phyloP scores from a whole-genome alignment of 2,797 vertebrate genomes.

The Urosaurus nigricauda region DNA sequence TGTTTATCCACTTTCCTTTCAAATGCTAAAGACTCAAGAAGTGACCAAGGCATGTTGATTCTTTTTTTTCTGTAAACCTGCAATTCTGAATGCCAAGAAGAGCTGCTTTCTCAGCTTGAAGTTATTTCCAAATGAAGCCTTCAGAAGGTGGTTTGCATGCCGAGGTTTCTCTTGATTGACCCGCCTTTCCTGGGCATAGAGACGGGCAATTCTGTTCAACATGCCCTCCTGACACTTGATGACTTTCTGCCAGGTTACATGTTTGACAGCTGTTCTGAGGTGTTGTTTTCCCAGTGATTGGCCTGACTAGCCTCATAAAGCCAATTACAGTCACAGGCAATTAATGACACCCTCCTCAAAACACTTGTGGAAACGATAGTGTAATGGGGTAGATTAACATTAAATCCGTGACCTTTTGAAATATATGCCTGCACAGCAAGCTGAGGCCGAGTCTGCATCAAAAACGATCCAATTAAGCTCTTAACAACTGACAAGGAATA shows the following conservation, averaged over 20 bases:
- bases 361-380: constrained; percentile 69
- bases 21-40: constrained; percentile 37
- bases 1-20: background rate
- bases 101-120: constrained; percentile 59
- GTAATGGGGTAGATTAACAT: constrained; percentile 64
- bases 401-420: constrained; percentile 79
- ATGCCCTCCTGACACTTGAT: constrained; percentile 58
- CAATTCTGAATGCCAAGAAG: constrained; percentile 13
- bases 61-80: background rate
- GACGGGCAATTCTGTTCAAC: constrained; percentile 65
- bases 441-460: constrained; percentile 42
- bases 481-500: constrained; percentile 65
- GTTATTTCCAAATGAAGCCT: constrained; percentile 64
- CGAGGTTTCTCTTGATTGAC: constrained; percentile 56
- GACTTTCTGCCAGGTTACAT: constrained; percentile 72
- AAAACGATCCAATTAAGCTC: constrained; percentile 68
- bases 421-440: constrained; percentile 59
- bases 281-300: constrained; percentile 69
- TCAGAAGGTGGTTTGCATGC: constrained; percentile 61
- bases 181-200: constrained; percentile 49
- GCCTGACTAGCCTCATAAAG: constrained; percentile 72
- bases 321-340: constrained; percentile 80
- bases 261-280: constrained; percentile 81
- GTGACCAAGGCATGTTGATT: constrained; percentile 38
- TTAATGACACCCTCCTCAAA: constrained; percentile 78